Evolutionary conservation across 1,140 invertebrate species (phyloP).

Genomic region (Gryllus bimaculatus): DNA sequence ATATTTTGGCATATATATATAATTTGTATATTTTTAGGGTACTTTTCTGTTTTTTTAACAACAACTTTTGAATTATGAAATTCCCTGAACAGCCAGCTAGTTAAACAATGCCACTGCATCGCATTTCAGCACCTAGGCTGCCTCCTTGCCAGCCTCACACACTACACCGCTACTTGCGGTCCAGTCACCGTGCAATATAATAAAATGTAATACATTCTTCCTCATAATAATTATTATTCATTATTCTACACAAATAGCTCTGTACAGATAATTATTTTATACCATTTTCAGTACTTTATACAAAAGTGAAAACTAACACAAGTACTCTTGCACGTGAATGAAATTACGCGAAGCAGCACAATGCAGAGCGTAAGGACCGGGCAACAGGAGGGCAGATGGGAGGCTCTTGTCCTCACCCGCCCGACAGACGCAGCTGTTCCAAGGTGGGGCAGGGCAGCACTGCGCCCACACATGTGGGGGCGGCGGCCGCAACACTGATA

Average conservation of each 20-base stretch:
- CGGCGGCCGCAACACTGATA: neutral
- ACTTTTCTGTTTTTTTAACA: constrained; percentile 9
- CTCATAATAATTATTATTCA: constrained; percentile 23
- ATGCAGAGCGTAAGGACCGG: constrained; percentile 14
- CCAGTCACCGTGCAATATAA: constrained; percentile 21
- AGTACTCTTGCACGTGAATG: constrained; percentile 20
- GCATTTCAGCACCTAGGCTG: neutral
- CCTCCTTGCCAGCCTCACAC: constrained; percentile 2
- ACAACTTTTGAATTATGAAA: constrained; percentile 18
- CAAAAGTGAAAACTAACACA: constrained; percentile 26
- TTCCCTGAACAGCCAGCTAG: constrained; percentile 19
- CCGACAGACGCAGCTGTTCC: neutral
- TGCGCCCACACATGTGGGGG: neutral
- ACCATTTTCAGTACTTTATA: constrained; percentile 24
- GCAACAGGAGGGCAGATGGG: neutral
- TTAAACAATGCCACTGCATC: constrained; percentile 6
- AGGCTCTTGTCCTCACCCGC: neutral
- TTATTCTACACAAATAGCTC: constrained; percentile 23
- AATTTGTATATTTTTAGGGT: constrained; percentile 9
- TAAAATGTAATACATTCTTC: constrained; percentile 15
- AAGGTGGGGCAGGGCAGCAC: neutral
- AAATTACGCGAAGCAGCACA: constrained; percentile 11
- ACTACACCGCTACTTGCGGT: constrained; percentile 16
- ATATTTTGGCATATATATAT: neutral
- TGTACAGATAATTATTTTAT: constrained; percentile 22